These are phyloP conservation scores for Agrilus mali DNA, from an alignment of 2,888 invertebrate genomes.

Conservation along the genomic window DNA sequence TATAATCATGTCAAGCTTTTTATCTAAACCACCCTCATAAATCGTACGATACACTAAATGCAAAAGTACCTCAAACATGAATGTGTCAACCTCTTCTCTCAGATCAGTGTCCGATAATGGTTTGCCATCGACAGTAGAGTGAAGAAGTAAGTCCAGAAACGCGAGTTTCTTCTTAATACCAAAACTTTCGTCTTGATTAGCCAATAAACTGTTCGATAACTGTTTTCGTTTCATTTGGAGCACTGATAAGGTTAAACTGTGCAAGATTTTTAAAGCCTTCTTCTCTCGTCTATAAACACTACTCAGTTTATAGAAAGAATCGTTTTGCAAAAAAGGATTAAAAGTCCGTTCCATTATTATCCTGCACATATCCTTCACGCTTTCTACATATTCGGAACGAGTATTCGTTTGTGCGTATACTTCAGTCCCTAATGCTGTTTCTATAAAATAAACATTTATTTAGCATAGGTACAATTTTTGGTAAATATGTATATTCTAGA, in stretches of 20 bases:
- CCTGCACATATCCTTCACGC: constrained; percentile 41
- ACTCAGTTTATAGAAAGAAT: constrained; percentile 37
- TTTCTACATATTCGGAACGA: constrained; percentile 58
- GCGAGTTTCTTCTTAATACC: constrained; percentile 49
- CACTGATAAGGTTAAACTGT: constrained; percentile 41
- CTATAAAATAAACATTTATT: constrained; percentile 33
- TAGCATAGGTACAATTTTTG: background rate
- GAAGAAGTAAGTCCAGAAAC: constrained; percentile 52
- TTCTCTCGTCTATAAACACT: constrained; percentile 45
- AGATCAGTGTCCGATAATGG: constrained; percentile 45
- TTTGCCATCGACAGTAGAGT: constrained; percentile 45
- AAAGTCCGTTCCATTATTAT: constrained; percentile 20
- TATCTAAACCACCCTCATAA: too few relatives aligned
- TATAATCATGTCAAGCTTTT: too few relatives aligned
- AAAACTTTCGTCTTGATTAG: constrained; percentile 16
- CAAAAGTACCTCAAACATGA: constrained; percentile 49
- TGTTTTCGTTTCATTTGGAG: constrained; percentile 34
- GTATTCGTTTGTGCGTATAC: constrained; percentile 56
- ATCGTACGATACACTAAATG: constrained; percentile 5
- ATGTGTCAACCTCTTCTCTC: constrained; percentile 57
- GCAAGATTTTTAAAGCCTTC: constrained; percentile 34
- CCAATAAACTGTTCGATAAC: background rate
- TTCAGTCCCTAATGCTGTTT: constrained; percentile 72
- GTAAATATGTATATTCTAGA: too few relatives aligned
- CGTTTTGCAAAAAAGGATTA: constrained; percentile 36